These are phyloP conservation scores for Galago senegalensis DNA, from an alignment of 2,797 vertebrate species.

Conservation along the genomic window DNA sequence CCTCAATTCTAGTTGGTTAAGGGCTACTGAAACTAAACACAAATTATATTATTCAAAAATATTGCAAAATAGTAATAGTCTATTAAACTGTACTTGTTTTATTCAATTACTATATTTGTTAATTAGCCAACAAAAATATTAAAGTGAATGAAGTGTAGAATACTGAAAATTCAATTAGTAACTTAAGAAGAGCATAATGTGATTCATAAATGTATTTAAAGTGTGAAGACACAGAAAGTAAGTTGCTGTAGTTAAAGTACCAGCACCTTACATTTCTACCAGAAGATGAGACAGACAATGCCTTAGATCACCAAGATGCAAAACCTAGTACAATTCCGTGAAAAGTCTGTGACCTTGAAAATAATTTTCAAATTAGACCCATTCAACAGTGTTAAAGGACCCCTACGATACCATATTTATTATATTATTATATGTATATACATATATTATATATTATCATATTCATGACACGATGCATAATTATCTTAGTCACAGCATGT, in stretches of 20 bases:
- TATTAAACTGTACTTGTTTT: not conserved
- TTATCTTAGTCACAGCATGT: not conserved
- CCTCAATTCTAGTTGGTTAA: slow-evolving; percentile 18
- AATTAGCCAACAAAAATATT: not conserved
- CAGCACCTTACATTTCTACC: not conserved
- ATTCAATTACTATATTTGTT: not conserved
- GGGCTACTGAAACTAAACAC: not conserved
- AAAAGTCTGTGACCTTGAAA: not conserved
- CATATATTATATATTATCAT: not conserved
- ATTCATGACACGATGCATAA: not conserved
- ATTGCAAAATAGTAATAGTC: not conserved
- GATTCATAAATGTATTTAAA: not conserved
- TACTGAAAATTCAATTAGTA: not conserved
- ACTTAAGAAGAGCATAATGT: not conserved
- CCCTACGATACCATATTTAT: not conserved
- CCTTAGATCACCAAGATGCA: not conserved
- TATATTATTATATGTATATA: not conserved
- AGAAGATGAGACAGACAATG: not conserved
- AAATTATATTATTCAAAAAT: not conserved
- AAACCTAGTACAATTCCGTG: not conserved
- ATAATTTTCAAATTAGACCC: not conserved
- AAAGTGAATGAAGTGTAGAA: not conserved
- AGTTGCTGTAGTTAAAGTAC: not conserved
- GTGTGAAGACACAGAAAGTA: not conserved
- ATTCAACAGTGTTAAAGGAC: not conserved